A percentile compares a stretch with the other conserved stretches of the same genome.
These are phyloP conservation scores for Oxygymnocypris stewartii DNA, from an alignment of 2,113 vertebrate genomes.

Conservation along the genomic window DNA sequence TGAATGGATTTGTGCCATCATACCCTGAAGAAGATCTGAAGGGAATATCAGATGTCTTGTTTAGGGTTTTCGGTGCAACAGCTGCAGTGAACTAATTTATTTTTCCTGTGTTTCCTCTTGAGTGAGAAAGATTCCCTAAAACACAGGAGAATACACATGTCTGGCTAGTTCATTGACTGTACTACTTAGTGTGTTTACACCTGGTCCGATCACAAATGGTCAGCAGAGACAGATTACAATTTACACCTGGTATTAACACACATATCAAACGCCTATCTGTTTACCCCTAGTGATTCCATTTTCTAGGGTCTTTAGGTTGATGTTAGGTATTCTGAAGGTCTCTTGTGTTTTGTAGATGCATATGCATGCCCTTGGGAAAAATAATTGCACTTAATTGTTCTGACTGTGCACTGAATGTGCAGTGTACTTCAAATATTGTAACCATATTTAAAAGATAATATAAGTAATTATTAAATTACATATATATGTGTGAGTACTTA, in stretches of 20 bases:
- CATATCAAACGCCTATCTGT: neutral
- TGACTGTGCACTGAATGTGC: neutral
- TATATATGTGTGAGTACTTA: neutral
- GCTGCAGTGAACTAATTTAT: conserved; percentile 20
- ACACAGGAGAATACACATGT: neutral
- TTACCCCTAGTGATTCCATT: neutral
- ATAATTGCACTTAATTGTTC: neutral
- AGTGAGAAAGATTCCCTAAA: neutral
- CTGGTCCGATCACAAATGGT: neutral
- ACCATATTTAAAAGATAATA: neutral
- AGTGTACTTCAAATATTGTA: neutral
- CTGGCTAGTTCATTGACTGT: conserved; percentile 10
- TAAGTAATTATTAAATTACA: neutral
- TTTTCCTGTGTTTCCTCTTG: conserved; percentile 19
- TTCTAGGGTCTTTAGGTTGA: neutral
- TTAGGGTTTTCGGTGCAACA: neutral
- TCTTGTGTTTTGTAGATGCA: neutral
- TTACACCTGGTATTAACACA: conserved; percentile 1
- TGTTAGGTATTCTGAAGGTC: neutral
- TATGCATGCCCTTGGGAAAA: neutral
- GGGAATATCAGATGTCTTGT: conserved; percentile 8
- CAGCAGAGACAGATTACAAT: neutral
- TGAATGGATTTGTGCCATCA: neutral
- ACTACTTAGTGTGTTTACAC: conserved; percentile 5
- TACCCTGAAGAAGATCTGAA: neutral